Base-by-base conservation (phyloP, 2,113 vertebrate genomes). In the Ovis canadensis region DNA sequence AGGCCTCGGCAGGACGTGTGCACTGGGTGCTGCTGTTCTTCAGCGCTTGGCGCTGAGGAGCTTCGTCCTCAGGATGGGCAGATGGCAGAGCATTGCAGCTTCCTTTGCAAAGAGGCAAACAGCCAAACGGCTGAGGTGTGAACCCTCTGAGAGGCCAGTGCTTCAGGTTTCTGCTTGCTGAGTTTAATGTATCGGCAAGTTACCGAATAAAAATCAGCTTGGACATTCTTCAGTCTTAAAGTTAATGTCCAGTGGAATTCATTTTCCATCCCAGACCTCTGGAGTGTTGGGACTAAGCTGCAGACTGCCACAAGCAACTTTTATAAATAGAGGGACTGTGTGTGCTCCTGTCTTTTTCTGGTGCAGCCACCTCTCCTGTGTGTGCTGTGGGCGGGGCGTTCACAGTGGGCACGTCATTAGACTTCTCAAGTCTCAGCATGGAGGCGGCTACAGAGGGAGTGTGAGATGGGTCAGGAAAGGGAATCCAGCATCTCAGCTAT, bases 81-180 rank as follows among this genome's bases (percentile, higher is more conserved):
- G 97, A 60, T 95, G 16, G 97, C 59, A 64, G 55, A 87, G 93
- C 52, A 50, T 71, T 6, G 10, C 82, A 21, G 96, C 88, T 94
- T 93, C 85, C 97, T 98, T 87, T 97, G 96, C 95, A 92, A 96
- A 94, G 89, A 97, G 97, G 98, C 98, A 98, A 45, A 64, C 62
- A 5, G 95, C 98, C 96, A 97, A 97, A 64, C 95, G 94, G 92
- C 59, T 96, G 98, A 98, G 97, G 95, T 85, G 94, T 36, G 29
- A 93, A 86, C 98, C 97, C 81, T 27, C 62, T 29, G 93, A 92
- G 84, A 64, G 96, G 92, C 94, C 96, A 25, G 57, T 64, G 93
- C 96, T 59, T 82, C 92, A 87, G 40, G 55, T 50, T 92, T 97
- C 88, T 95, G 3, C 48, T 93, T 94, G 45, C 92, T 40, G 52